Percentiles rank a stretch among this genome's conserved stretches.
These are phyloP conservation scores for Latrodectus geometricus DNA, from an alignment of 1,140 invertebrate species.

Conservation along the genomic window DNA sequence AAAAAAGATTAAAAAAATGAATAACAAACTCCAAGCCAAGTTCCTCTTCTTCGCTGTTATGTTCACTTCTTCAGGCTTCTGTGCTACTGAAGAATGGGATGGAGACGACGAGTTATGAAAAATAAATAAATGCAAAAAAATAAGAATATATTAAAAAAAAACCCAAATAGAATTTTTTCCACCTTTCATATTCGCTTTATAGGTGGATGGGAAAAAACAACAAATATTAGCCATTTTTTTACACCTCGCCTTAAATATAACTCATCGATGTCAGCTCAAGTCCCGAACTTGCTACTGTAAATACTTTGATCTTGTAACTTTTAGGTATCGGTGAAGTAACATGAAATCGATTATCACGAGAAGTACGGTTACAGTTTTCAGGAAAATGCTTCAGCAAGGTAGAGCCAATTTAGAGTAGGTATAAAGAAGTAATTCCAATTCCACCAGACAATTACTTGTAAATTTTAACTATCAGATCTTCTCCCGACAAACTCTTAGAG, in stretches of 20 bases:
- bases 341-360: neutral
- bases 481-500: too few relatives aligned
- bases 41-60: constrained; percentile 58
- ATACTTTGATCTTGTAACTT: neutral
- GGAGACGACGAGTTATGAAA: constrained; percentile 41
- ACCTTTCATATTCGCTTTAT: neutral
- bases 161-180: neutral
- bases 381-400: neutral
- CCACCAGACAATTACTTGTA: too few relatives aligned
- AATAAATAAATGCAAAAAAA: neutral
- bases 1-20: constrained; percentile 26
- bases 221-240: neutral
- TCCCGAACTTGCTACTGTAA: neutral
- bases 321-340: neutral
- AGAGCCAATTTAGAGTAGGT: neutral
- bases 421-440: neutral
- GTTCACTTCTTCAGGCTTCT: constrained; percentile 47
- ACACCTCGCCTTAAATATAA: neutral
- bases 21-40: constrained; percentile 55
- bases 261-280: neutral
- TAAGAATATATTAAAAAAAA: neutral
- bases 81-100: constrained; percentile 48
- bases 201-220: neutral
- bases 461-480: too few relatives aligned
- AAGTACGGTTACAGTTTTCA: too few relatives aligned